Evolutionary conservation across 1,140 invertebrate genomes (phyloP), one percentile per base, ranked within the genome.

Genomic region (Diorhabda elongata): DNA sequence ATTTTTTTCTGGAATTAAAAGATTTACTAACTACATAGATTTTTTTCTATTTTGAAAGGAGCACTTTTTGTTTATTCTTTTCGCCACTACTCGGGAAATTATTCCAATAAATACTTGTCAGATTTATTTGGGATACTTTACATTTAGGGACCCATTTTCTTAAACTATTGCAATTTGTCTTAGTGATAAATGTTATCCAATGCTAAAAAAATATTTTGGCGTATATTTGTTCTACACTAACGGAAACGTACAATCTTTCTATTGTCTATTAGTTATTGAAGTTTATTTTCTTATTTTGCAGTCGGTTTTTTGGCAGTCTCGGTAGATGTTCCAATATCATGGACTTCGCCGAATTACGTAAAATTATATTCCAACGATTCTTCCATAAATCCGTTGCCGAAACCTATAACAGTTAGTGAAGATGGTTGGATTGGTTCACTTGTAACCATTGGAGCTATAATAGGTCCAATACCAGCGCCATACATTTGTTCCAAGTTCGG

Each of bases 341-440:
- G 91, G 90, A 89, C 89, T 0, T 91, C 90, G 8, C 90, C 91
- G 0, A 78, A 88, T 2, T 81, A 86, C 3, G 80, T 84, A 1
- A 87, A 87, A 73, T 77, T 91, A 7, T 58, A 71, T 8, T 62
- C 71, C 42, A 66, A 63, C 42, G 11, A 61, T 44, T 62, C 58
- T 26, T 62, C 45, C 0, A 68, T 72, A 42, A 75, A 75, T 67
- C 75, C 75, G 9, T 58, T 77, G n/a, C 82, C 81, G 0, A 70
- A 69, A 3, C 67, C 71, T 6, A 73, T 87, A 3, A 83, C 80
- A 0, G 11, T 67, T 0, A 83, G 86, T 2, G 82, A 91, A 73
- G 80, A 82, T 56, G 90, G 92, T 0, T 95, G 92, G 92, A 90
- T 95, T 68, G 91, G 89, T 0, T 92, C 91, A 0, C 79, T 95